Conservation (phyloP, 64 coral and sea anemone species). For the Montipora efflorescens region DNA sequence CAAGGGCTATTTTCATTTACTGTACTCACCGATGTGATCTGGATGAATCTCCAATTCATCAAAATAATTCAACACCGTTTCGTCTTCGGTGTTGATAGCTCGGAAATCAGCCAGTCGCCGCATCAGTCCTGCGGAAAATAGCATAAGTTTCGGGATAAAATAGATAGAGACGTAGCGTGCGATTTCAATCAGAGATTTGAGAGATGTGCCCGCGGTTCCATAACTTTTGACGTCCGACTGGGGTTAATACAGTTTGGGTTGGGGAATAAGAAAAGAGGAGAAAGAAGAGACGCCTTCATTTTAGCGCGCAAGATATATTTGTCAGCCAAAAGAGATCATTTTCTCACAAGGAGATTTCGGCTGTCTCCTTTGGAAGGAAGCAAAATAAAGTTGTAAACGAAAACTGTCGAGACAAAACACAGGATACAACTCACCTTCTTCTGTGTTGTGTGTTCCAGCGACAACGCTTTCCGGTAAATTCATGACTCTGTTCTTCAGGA, state of each 20-base stretch:
- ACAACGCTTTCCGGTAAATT: conserved; percentile 97
- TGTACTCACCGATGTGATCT: conserved; percentile 85
- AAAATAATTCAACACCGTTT: conserved; percentile 98
- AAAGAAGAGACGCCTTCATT: too few species aligned
- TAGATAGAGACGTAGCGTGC: too few species aligned
- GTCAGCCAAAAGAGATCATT: too few species aligned
- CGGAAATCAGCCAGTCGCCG: conserved; percentile 87
- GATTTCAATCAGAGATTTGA: too few species aligned
- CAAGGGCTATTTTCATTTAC: neutral
- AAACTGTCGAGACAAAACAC: neutral
- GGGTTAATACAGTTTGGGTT: too few species aligned
- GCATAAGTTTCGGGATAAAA: too few species aligned
- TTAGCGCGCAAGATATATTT: too few species aligned
- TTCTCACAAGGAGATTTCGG: too few species aligned
- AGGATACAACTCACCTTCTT: conserved; percentile 71
- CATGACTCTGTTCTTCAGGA: conserved; percentile 96
- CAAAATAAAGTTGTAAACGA: neutral
- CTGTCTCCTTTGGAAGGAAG: too few species aligned
- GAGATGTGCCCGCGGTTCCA: too few species aligned
- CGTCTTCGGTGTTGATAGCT: conserved; percentile 89
- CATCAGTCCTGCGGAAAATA: conserved; percentile 67
- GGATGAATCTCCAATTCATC: conserved; percentile 99
- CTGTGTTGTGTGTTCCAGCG: conserved; percentile 97
- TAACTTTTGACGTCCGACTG: too few species aligned
- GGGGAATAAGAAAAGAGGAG: too few species aligned